Conservation (phyloP, 1,140 invertebrate species). For the Orussus abietinus region DNA sequence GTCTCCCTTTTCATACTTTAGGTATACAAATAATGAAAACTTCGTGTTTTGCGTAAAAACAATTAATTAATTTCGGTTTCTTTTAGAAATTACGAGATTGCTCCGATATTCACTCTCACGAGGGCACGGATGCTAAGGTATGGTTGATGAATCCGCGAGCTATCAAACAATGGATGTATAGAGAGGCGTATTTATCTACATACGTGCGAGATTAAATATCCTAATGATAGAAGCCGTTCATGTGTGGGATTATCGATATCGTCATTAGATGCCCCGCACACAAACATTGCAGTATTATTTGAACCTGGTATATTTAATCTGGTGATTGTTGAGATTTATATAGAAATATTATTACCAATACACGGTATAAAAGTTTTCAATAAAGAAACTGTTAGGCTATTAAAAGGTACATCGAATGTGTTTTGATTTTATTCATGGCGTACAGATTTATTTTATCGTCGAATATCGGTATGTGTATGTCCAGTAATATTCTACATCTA, state of each 20-base stretch:
- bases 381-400: neutral
- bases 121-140: slow-evolving; percentile 39
- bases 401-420: neutral
- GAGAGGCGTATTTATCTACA: slow-evolving; percentile 39
- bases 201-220: slow-evolving; percentile 31
- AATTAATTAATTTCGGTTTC: no score
- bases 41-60: no score
- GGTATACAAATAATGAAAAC: no score
- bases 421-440: neutral
- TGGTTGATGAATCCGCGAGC: slow-evolving; percentile 36
- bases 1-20: no score
- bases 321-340: slow-evolving; percentile 7
- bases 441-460: slow-evolving; percentile 4
- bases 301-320: slow-evolving; percentile 4
- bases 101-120: slow-evolving; percentile 40
- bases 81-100: slow-evolving; percentile 44
- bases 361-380: slow-evolving; percentile 8
- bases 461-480: slow-evolving; percentile 10
- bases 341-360: neutral
- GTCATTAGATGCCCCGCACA: slow-evolving; percentile 4
- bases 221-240: no score
- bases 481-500: slow-evolving; percentile 13
- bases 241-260: neutral
- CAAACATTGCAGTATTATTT: slow-evolving; percentile 8
- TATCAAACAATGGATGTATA: slow-evolving; percentile 30